Evolutionary conservation across 2,113 vertebrate genomes (phyloP).

Genomic region (Callipepla squamata): DNA sequence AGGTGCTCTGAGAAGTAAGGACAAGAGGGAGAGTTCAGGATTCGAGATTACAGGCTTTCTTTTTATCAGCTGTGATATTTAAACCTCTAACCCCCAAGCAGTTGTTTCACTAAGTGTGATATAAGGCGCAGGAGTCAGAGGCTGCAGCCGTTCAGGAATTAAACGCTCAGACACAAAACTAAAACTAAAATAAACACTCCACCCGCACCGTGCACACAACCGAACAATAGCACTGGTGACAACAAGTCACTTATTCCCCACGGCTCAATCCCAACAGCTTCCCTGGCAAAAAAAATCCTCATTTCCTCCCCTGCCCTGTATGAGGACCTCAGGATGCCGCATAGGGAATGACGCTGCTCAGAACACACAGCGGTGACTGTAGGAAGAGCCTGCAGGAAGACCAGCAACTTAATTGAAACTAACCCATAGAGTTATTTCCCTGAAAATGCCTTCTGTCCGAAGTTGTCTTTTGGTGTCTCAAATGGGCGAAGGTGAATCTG

Average conservation of each 20-base stretch:
- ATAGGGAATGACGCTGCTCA: not conserved
- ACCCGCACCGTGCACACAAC: not conserved
- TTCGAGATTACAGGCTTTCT: not conserved
- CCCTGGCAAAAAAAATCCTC: not conserved
- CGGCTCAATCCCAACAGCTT: not conserved
- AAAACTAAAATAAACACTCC: slow-evolving; percentile 9
- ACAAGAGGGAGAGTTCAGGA: not conserved
- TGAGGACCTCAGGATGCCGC: not conserved
- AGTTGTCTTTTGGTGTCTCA: not conserved
- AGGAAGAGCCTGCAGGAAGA: slow-evolving; percentile 46
- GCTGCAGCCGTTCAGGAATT: slow-evolving; percentile 2
- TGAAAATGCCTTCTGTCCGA: slow-evolving; percentile 31
- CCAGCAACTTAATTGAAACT: slow-evolving; percentile 55
- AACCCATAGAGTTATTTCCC: slow-evolving; percentile 60
- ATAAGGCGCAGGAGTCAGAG: not conserved
- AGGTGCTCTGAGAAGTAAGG: too few species aligned
- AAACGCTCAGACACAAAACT: not conserved
- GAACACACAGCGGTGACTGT: slow-evolving; percentile 31
- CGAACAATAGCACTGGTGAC: not conserved
- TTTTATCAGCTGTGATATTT: not conserved
- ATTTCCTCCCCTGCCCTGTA: slow-evolving; percentile 3
- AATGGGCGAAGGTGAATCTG: not conserved
- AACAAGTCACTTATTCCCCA: slow-evolving; percentile 10
- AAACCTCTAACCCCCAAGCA: not conserved
- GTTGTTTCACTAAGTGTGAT: not conserved